phyloP scores from a whole-genome alignment of 2,888 invertebrate species.

The Sussaba pulchella region DNA sequence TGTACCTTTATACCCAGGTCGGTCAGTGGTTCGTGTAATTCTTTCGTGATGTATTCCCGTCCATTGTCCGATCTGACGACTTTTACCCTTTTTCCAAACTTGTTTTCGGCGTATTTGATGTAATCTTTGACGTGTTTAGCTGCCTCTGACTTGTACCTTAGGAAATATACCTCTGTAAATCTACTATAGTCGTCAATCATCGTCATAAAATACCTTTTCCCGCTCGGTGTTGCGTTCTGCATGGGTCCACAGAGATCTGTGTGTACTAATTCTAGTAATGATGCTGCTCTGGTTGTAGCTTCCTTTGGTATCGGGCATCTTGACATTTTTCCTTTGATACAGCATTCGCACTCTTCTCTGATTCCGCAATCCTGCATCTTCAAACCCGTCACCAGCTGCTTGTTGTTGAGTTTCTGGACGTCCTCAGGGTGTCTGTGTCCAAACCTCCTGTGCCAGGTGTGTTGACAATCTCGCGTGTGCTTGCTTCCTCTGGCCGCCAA shows the following conservation, averaged over 20 bases:
- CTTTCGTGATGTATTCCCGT: slow-evolving; percentile 53
- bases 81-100: slow-evolving; percentile 50
- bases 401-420: slow-evolving; percentile 56
- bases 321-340: slow-evolving; percentile 72
- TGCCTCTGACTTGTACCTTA: slow-evolving; percentile 71
- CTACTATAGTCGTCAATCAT: slow-evolving; percentile 77
- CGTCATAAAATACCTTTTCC: slow-evolving; percentile 73
- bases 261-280: slow-evolving; percentile 72
- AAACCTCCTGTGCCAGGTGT: slow-evolving; percentile 70
- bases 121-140: slow-evolving; percentile 63
- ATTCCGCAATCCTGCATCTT: slow-evolving; percentile 67
- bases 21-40: slow-evolving; percentile 41
- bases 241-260: slow-evolving; percentile 77
- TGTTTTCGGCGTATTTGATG: slow-evolving; percentile 53
- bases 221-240: slow-evolving; percentile 71
- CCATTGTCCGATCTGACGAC: slow-evolving; percentile 60
- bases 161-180: slow-evolving; percentile 70
- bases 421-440: slow-evolving; percentile 66
- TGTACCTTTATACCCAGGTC: slow-evolving; percentile 54
- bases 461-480: slow-evolving; percentile 63
- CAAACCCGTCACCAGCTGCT: slow-evolving; percentile 63
- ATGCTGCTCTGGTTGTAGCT: slow-evolving; percentile 55
- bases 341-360: slow-evolving; percentile 64
- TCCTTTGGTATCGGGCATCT: slow-evolving; percentile 70
- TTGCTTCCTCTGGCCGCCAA: slow-evolving; percentile 10